Percentiles rank a stretch among this genome's conserved stretches.
phyloP scores from a whole-genome alignment of 2,888 invertebrate genomes.

The Scotopteryx bipunctaria region DNA sequence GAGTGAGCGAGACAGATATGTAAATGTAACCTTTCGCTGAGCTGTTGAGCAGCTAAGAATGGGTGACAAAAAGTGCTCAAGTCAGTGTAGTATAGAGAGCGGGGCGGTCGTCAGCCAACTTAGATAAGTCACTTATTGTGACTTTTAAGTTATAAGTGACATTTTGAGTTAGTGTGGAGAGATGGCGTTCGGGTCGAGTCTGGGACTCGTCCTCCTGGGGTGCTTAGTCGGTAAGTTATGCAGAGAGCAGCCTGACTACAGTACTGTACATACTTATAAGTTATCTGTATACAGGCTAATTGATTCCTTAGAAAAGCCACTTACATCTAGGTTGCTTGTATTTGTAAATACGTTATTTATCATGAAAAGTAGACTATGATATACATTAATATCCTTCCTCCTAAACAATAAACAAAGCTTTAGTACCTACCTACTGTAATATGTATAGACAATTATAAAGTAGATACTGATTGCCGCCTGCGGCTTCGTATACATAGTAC shows the following conservation, averaged over 20 bases:
- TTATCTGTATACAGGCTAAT: slow-evolving; percentile 4
- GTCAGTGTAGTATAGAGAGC: slow-evolving; percentile 74
- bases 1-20: slow-evolving; percentile 56
- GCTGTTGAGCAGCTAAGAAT: slow-evolving; percentile 67
- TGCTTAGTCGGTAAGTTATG: slow-evolving; percentile 71
- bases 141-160: slow-evolving; percentile 61
- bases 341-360: background rate
- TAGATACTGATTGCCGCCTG: no score
- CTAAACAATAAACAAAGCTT: no score
- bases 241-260: slow-evolving; percentile 13
- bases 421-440: no score
- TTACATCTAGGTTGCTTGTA: background rate
- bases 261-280: background rate
- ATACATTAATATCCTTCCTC: no score
- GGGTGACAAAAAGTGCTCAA: slow-evolving; percentile 74
- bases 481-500: no score
- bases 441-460: no score
- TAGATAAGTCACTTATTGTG: slow-evolving; percentile 66
- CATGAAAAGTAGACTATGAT: no score
- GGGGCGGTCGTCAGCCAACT: slow-evolving; percentile 67
- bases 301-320: background rate
- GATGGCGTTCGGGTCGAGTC: slow-evolving; percentile 71
- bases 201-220: slow-evolving; percentile 61
- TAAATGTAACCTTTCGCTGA: slow-evolving; percentile 74
- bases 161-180: slow-evolving; percentile 58